phyloP scores from a whole-genome alignment of 2,113 vertebrate genomes.

The Pelecanoides urinatrix region DNA sequence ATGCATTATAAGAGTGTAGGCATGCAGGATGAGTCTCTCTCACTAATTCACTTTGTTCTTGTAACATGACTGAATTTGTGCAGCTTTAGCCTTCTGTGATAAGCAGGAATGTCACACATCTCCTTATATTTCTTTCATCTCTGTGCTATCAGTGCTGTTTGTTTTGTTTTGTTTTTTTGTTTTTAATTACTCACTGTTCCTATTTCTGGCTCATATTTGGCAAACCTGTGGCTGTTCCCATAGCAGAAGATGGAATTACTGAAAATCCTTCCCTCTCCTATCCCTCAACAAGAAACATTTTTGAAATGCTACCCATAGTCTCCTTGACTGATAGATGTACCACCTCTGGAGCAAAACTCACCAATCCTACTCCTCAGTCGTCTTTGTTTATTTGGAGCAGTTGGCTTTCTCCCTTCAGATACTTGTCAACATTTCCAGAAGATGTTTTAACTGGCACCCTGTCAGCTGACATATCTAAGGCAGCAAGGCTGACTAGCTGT shows the following conservation, averaged over 20 bases:
- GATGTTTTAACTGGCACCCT: conserved; percentile 73
- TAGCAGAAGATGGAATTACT: neutral
- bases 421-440: conserved; percentile 66
- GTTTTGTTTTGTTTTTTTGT: neutral
- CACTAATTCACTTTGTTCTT: neutral
- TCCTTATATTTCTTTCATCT: neutral
- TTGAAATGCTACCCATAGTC: conserved; percentile 29
- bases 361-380: conserved; percentile 42
- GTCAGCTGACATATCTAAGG: conserved; percentile 63
- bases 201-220: neutral
- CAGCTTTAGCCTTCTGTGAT: neutral
- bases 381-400: conserved; percentile 56
- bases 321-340: conserved; percentile 6
- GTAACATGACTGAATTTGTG: neutral
- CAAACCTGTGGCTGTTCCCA: neutral
- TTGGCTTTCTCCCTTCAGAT: conserved; percentile 53
- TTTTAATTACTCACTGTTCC: neutral
- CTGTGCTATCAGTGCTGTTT: neutral
- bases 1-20: neutral
- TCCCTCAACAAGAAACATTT: neutral
- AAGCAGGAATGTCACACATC: neutral
- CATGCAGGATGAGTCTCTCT: neutral
- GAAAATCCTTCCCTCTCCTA: neutral
- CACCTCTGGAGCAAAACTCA: conserved; percentile 44
- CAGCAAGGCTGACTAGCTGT: conserved; percentile 57